Percentiles rank a stretch among this genome's conserved stretches.
phyloP scores from a whole-genome alignment of 2,888 invertebrate species.

The Pharmacophagus antenor region DNA sequence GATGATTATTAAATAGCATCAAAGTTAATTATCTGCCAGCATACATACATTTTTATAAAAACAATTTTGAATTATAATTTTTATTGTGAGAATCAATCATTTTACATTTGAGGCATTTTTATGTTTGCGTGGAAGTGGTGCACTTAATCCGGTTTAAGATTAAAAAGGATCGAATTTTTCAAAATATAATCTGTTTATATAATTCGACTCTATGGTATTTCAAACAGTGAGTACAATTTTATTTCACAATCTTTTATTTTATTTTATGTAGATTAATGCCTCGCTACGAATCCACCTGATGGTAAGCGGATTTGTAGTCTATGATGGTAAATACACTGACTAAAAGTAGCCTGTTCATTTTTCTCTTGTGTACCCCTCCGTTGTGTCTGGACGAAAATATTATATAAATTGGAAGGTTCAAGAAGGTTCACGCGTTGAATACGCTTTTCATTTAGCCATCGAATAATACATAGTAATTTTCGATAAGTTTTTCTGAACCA shows the following conservation, averaged over 20 bases:
- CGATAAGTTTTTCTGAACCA: slow-evolving; percentile 56
- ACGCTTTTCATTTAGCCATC: slow-evolving; percentile 29
- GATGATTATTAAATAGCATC: too few relatives aligned
- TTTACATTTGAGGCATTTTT: not conserved
- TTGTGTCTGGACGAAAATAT: too few relatives aligned
- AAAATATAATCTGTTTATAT: slow-evolving; percentile 49
- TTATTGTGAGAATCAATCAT: not conserved
- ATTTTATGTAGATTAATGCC: too few relatives aligned
- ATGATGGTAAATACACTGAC: too few relatives aligned
- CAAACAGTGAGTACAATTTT: slow-evolving; percentile 50
- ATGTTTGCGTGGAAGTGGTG: not conserved
- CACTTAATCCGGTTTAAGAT: slow-evolving; percentile 39
- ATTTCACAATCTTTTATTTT: slow-evolving; percentile 37
- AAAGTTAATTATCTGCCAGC: not conserved
- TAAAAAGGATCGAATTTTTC: slow-evolving; percentile 43
- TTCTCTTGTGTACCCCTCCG: too few relatives aligned
- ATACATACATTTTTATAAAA: not conserved
- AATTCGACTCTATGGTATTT: slow-evolving; percentile 48
- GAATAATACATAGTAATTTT: slow-evolving; percentile 56
- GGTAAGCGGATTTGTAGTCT: too few relatives aligned
- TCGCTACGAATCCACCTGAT: too few relatives aligned
- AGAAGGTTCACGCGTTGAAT: not conserved
- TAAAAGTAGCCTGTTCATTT: too few relatives aligned
- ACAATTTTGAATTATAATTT: not conserved
- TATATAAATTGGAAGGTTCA: too few relatives aligned